Evolutionary conservation across 2,797 vertebrate genomes (phyloP), one percentile per base, ranked within the genome.

Genomic region (Rhadinocentrus ornatus): DNA sequence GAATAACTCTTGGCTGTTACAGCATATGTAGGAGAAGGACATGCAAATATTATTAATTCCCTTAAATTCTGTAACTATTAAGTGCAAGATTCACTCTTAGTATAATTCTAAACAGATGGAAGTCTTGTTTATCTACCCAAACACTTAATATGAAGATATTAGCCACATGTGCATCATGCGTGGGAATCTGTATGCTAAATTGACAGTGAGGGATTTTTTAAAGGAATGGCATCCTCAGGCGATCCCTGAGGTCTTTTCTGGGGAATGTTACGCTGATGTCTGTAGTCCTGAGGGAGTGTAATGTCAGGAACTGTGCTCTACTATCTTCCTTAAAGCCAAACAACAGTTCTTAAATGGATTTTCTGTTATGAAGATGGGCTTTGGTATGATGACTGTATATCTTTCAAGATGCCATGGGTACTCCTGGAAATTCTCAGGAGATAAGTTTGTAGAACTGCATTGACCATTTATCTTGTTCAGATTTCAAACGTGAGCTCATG

Each of bases 401-500:
- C 46, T 12, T 60, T 24, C 58, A 18, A 46, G 50, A 68, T 24
- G 31, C 29, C 5, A n/a, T 5, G 22, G 24, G 18, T 18, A 8
- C n/a, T 62, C 31, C 32, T 70, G 26, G 20, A 37, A 53, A 61
- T 34, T 50, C 44, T 76, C 46, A 26, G 16, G 2, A n/a, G 10
- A 16, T 24, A 44, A 13, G 57, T 62, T 39, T 48, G 39, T 20
- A 15, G 34, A 52, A 31, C 59, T 54, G 41, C 52, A 27, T 6
- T 4, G 24, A 50, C n/a, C 44, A 13, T 44, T 63, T 48, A 13
- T 53, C 24, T 29, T 6, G 62, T 57, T 58, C 39, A 37, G 58
- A 59, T 73, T 68, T 24, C 27, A 63, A 70, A 70, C 70, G 64
- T 85, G 81, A 90, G 77, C 75, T 86, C 78, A 78, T 80, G 81